Conservation (phyloP, 2,888 invertebrate genomes). For the Apantesis nais region DNA sequence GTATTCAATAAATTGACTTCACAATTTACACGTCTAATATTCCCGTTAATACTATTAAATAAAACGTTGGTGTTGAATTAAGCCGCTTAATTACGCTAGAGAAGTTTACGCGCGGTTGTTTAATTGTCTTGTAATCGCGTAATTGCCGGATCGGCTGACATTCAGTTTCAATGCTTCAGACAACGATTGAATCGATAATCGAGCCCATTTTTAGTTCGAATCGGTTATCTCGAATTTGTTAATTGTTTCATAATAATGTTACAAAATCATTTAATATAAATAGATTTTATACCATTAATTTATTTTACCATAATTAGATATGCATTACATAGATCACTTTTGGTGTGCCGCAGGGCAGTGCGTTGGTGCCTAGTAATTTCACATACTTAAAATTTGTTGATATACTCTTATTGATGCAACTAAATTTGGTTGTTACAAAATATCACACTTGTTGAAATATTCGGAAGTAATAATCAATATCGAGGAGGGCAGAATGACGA, state of each 20-base stretch:
- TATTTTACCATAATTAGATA: background rate
- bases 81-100: conserved; percentile 56
- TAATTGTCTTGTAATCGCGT: conserved; percentile 47
- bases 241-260: background rate
- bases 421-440: background rate
- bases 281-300: background rate
- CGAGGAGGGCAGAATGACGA: background rate
- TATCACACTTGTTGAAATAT: background rate
- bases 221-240: conserved; percentile 11
- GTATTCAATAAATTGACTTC: background rate
- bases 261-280: background rate
- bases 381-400: background rate
- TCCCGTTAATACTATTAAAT: conserved; percentile 7
- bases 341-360: background rate
- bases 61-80: conserved; percentile 39
- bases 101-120: conserved; percentile 55
- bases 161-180: conserved; percentile 40
- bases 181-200: conserved; percentile 38
- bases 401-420: background rate
- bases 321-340: background rate
- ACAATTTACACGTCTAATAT: background rate
- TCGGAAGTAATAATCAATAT: background rate
- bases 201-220: conserved; percentile 27
- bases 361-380: background rate
- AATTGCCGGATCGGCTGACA: conserved; percentile 50